Conservation (phyloP, 2,797 vertebrate genomes). For the Glossophaga mutica region DNA sequence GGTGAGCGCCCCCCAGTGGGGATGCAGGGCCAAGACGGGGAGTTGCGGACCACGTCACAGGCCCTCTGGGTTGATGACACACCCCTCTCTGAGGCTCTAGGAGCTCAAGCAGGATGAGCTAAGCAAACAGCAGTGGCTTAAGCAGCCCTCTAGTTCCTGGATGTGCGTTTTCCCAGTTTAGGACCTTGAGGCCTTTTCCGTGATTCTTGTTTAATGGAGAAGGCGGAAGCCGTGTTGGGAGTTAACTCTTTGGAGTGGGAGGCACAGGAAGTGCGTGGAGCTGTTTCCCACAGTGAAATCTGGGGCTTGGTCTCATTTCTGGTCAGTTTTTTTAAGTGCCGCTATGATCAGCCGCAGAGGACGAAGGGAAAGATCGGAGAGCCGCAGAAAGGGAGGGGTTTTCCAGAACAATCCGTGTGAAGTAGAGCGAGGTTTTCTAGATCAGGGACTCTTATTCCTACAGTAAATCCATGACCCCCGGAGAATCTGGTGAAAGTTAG, state of each 20-base stretch:
- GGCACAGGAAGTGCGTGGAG: neutral
- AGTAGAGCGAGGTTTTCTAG: neutral
- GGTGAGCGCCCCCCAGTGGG: neutral
- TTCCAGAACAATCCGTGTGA: neutral
- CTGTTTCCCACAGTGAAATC: neutral
- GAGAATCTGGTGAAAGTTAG: neutral
- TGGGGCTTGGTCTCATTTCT: neutral
- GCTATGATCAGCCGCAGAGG: fast-evolving
- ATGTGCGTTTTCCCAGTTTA: neutral
- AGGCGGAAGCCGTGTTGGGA: neutral
- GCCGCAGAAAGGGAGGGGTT: neutral
- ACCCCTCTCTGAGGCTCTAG: neutral
- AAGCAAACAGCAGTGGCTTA: too few relatives aligned
- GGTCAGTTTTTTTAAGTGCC: neutral
- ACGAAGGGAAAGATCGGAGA: neutral
- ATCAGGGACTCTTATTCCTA: neutral
- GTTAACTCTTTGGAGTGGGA: neutral
- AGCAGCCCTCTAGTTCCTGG: neutral
- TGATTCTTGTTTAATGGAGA: neutral
- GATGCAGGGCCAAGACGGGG: fast-evolving
- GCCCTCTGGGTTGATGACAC: neutral
- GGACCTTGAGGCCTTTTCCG: neutral
- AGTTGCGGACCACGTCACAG: fast-evolving
- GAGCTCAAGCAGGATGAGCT: neutral
- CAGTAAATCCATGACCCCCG: neutral